Base-by-base conservation (phyloP, 1,140 invertebrate species). In the Globodera ellingtonae region DNA sequence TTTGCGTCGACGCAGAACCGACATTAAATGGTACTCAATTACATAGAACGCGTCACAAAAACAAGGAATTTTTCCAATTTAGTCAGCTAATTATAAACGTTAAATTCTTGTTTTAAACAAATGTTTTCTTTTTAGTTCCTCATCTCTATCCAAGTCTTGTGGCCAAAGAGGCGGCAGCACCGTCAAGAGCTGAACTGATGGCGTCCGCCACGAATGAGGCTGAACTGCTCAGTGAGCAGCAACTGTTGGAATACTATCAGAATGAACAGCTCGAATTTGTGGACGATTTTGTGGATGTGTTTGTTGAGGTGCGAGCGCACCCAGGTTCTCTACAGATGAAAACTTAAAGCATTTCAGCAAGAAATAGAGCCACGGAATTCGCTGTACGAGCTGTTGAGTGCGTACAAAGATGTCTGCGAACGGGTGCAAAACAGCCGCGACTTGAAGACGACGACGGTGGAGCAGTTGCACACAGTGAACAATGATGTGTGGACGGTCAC, bases 221-320 rank as follows among this genome's bases (percentile, higher is more conserved):
- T 13, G 84, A 84, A 59, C 74, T 84, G 15, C 62, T 84, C 35
- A 79, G 47, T 35, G 83, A 84, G 44, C 66, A 66, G 4, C 84
- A 84, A 50, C 69, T 84, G 44, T 46, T 85, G 21, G 72, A 84
- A 24, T 85, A 72, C 50, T 84, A 84, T 67, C 78, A 85, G 59
- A 84, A 84, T 73, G 81, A 82, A 47, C 84, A 80, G 46, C 73
- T 84, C 35, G 84, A 84, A 35, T 72, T 79, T 62, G 82, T 84
- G 44, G 84, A 84, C 44, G 84, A 85, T 69, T 84, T 85, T 76
- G 77, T 84, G 18, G 84, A 84, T n/a, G 81, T 66, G 15, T 85
- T 85, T 65, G 52, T 83, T 56, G n/a, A 75, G 50, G 83, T 85
- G 44, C 50, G 6, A 15, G 66, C 44, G 35, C 35, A 24, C 35